Conservation (phyloP, 2,888 invertebrate genomes). For the Chirona hameri region DNA sequence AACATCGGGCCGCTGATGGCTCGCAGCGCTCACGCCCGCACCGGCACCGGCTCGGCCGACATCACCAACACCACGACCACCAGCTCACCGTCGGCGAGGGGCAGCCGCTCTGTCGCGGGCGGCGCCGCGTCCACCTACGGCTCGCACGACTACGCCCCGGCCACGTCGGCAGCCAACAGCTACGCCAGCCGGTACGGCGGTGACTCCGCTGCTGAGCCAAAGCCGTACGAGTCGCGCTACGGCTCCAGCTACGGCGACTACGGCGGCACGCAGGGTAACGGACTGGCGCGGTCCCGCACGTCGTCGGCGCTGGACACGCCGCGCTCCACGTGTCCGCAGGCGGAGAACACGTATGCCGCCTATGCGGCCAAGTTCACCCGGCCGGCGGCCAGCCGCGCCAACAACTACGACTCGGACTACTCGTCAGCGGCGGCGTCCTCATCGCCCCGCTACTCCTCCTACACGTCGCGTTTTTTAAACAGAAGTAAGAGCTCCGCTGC, state of each 20-base stretch:
- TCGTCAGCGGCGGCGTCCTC: slow-evolving; percentile 23
- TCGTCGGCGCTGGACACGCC: slow-evolving; percentile 22
- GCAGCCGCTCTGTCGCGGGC: slow-evolving; percentile 33
- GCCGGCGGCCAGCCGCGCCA: too few species aligned
- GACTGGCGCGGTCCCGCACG: slow-evolving; percentile 32
- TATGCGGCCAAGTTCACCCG: too few species aligned
- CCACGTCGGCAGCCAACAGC: slow-evolving; percentile 38
- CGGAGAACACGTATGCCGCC: not conserved
- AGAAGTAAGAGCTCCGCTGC: slow-evolving; percentile 73
- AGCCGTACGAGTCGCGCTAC: slow-evolving; percentile 36
- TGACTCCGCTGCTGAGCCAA: slow-evolving; percentile 39
- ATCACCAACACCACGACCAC: slow-evolving; percentile 31
- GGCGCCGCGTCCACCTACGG: slow-evolving; percentile 27
- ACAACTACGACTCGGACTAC: not conserved
- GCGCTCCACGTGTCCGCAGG: not conserved
- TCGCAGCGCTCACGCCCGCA: slow-evolving; percentile 49
- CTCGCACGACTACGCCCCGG: slow-evolving; percentile 35
- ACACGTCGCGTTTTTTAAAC: slow-evolving; percentile 63
- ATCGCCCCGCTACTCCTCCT: slow-evolving; percentile 32
- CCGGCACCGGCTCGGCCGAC: slow-evolving; percentile 52
- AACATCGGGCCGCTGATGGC: slow-evolving; percentile 25
- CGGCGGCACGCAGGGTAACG: not conserved
- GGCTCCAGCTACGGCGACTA: slow-evolving; percentile 34
- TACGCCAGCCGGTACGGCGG: slow-evolving; percentile 41
- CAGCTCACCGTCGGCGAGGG: too few species aligned